These are phyloP conservation scores for Dromococcyx pavoninus DNA, from an alignment of 2,797 vertebrate genomes.

Conservation along the genomic window DNA sequence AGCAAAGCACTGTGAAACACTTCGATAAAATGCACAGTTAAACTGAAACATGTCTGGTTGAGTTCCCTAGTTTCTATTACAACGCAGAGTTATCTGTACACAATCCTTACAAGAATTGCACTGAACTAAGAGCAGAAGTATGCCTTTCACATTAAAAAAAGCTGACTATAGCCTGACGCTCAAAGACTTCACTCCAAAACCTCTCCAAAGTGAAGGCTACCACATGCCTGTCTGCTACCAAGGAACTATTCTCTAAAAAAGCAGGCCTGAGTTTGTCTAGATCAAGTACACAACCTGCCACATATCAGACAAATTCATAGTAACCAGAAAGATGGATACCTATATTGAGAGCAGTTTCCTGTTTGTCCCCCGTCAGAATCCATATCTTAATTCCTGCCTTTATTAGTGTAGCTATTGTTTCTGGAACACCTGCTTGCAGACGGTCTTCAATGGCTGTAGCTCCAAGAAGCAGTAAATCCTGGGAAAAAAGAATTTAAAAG, in stretches of 20 bases:
- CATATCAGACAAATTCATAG: not conserved
- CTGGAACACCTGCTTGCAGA: constrained; percentile 92
- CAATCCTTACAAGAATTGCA: not conserved
- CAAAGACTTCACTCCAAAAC: not conserved
- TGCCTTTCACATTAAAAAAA: not conserved
- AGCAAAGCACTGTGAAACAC: not conserved
- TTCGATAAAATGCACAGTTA: not conserved
- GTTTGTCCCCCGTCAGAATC: constrained; percentile 97
- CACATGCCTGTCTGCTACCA: not conserved
- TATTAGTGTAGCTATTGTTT: constrained; percentile 93
- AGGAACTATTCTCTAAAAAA: not conserved
- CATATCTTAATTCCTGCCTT: constrained; percentile 97
- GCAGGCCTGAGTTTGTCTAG: not conserved
- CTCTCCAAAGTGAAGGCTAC: not conserved
- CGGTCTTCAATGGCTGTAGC: constrained; percentile 97
- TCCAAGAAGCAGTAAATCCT: constrained; percentile 92
- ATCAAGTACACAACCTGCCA: not conserved
- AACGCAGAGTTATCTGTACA: not conserved
- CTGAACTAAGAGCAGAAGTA: not conserved
- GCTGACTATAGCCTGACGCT: not conserved
- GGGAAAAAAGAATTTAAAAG: not conserved
- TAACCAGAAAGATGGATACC: constrained; percentile 74
- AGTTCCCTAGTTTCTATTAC: not conserved
- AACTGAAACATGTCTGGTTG: not conserved
- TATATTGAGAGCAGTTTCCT: constrained; percentile 97